Evolutionary conservation across 2,797 vertebrate genomes (phyloP).

Genomic region (Sphenodon punctatus): DNA sequence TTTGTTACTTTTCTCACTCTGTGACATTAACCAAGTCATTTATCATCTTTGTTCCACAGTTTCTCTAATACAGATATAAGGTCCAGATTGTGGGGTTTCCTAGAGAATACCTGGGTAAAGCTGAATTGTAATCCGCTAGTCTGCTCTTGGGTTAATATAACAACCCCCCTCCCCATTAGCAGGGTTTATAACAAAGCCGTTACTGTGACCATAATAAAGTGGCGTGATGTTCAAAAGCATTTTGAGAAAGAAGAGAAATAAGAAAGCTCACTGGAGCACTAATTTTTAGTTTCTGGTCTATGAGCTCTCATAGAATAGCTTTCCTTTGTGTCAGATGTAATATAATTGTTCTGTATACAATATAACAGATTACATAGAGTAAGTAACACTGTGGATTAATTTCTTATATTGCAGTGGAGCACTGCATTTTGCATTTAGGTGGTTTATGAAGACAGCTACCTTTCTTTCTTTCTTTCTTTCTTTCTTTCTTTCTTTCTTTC

Average conservation of each 20-base stretch:
- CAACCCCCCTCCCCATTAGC: fast-evolving
- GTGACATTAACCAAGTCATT: background rate
- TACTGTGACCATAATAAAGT: background rate
- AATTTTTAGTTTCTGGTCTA: background rate
- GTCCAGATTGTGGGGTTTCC: background rate
- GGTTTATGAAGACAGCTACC: background rate
- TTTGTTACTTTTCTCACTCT: conserved; percentile 4
- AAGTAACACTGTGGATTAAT: background rate
- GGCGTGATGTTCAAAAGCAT: background rate
- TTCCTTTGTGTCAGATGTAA: background rate
- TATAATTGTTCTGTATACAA: background rate
- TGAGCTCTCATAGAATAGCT: background rate
- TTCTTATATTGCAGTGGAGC: background rate
- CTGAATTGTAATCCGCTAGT: background rate
- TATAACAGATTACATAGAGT: background rate
- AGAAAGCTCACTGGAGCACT: background rate
- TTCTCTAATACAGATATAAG: background rate
- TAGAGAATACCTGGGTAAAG: no score
- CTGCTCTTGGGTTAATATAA: background rate
- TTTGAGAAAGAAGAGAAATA: background rate
- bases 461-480: fast-evolving
- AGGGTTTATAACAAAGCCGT: background rate
- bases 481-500: no score
- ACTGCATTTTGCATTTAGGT: background rate
- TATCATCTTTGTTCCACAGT: fast-evolving